These are phyloP conservation scores for Geococcyx californianus DNA, from an alignment of 2,113 vertebrate species.

Conservation along the genomic window DNA sequence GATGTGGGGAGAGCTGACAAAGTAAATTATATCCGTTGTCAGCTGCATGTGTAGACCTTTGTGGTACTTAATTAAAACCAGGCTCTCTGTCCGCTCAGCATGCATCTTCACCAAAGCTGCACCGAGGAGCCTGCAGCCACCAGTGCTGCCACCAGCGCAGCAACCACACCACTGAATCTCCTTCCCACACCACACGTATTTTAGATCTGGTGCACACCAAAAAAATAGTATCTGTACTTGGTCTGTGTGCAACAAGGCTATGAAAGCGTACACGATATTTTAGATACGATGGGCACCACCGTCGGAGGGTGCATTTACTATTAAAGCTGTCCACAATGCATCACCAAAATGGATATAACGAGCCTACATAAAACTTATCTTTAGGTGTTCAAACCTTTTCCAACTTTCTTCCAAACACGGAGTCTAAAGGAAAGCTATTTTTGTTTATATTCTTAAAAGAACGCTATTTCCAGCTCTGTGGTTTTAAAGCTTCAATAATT, in stretches of 20 bases:
- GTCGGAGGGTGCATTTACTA: accelerated
- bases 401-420: background rate
- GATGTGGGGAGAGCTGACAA: constrained; percentile 21
- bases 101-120: background rate
- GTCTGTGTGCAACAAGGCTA: background rate
- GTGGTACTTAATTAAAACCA: constrained; percentile 42
- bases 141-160: background rate
- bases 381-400: background rate
- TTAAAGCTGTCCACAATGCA: background rate
- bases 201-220: background rate
- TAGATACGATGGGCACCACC: accelerated
- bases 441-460: background rate
- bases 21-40: constrained; percentile 3
- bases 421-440: background rate
- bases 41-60: background rate
- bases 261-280: accelerated
- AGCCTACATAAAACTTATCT: background rate
- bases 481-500: background rate
- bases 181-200: background rate
- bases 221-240: background rate
- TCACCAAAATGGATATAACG: background rate
- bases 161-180: accelerated
- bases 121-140: background rate
- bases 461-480: background rate
- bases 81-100: background rate